These are phyloP conservation scores for Xenopus borealis DNA, from an alignment of 2,113 vertebrate species.

Conservation along the genomic window DNA sequence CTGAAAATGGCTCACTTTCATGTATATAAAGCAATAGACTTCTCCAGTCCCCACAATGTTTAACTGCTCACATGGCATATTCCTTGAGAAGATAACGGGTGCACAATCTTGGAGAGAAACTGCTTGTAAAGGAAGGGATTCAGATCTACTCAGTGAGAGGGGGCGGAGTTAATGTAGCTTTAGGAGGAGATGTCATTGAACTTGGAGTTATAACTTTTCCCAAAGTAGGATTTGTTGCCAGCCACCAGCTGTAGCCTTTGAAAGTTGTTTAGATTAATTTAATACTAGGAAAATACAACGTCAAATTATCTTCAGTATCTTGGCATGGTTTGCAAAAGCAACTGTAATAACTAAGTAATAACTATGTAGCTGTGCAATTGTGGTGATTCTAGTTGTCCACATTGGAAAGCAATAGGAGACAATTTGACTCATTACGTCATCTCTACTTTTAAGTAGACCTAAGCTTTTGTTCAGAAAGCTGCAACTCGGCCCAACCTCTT, in stretches of 20 bases:
- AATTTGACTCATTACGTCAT: too few species aligned
- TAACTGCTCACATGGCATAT: slow-evolving; percentile 4
- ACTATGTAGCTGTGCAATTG: too few species aligned
- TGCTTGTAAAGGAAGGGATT: background rate
- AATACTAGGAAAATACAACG: too few species aligned
- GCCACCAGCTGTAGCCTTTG: background rate
- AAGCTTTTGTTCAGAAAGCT: too few species aligned
- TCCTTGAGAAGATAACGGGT: background rate
- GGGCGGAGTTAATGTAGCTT: background rate
- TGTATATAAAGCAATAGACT: background rate
- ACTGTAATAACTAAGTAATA: too few species aligned
- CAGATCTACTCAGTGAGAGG: background rate
- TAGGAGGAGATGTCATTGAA: background rate
- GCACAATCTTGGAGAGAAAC: background rate
- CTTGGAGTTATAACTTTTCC: background rate
- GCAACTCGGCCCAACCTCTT: too few species aligned
- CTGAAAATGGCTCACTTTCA: slow-evolving; percentile 2
- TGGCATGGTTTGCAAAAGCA: too few species aligned
- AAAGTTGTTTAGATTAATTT: too few species aligned
- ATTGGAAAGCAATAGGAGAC: too few species aligned
- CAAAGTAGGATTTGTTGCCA: background rate
- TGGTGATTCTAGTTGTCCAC: too few species aligned
- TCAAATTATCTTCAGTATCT: too few species aligned
- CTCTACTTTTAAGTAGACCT: too few species aligned
- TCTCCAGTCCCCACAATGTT: background rate